A percentile compares a stretch with the other conserved stretches of the same genome.
Evolutionary conservation across 2,113 vertebrate species (phyloP).

Genomic region (Megaleporinus macrocephalus): DNA sequence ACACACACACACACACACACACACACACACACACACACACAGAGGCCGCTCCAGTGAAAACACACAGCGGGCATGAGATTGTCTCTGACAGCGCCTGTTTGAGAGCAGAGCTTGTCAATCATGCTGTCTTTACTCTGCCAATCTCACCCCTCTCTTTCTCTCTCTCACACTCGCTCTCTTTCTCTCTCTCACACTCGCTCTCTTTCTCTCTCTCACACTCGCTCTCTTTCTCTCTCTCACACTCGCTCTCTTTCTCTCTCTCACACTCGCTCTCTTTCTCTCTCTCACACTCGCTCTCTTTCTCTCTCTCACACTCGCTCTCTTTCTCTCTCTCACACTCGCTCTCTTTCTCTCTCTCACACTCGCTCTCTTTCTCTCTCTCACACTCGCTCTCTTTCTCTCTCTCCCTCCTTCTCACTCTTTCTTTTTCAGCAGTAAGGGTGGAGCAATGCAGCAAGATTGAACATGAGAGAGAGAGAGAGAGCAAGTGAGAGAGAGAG

Average conservation of each 20-base stretch:
- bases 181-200: not conserved
- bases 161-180: not conserved
- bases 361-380: not conserved
- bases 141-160: not conserved
- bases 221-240: not conserved
- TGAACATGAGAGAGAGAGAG: not conserved
- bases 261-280: too few species aligned
- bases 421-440: not conserved
- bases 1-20: slow-evolving; percentile 25
- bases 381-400: not conserved
- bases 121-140: slow-evolving; percentile 23
- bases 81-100: slow-evolving; percentile 39
- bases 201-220: not conserved
- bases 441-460: not conserved
- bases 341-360: too few species aligned
- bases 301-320: not conserved
- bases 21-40: slow-evolving; percentile 7
- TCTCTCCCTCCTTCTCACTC: too few species aligned
- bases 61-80: slow-evolving; percentile 39
- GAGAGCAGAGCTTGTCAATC: slow-evolving; percentile 38
- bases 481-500: not conserved
- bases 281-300: not conserved
- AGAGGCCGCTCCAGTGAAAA: slow-evolving; percentile 31
- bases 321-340: not conserved
- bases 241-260: not conserved